Evolutionary conservation across 2,113 vertebrate genomes (phyloP).

Genomic region (Aphelocoma coerulescens): DNA sequence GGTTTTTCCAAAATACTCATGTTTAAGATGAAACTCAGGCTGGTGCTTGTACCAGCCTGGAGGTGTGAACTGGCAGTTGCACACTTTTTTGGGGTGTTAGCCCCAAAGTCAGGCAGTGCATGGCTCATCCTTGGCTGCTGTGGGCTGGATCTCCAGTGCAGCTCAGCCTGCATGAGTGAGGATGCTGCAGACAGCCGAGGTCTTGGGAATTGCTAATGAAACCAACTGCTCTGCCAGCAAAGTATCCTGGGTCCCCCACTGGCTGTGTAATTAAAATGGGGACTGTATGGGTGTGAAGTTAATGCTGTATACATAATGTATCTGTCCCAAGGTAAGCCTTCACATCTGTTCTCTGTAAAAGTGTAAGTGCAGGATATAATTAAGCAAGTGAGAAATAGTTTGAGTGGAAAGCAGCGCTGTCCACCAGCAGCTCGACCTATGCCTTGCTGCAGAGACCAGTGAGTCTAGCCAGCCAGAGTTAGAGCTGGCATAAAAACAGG

Average conservation of each 20-base stretch:
- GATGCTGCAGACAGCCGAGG: not conserved
- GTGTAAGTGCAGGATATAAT: not conserved
- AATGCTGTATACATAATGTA: constrained; percentile 25
- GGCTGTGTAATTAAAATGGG: constrained; percentile 41
- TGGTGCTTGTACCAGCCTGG: not conserved
- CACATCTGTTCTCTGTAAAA: constrained; percentile 28
- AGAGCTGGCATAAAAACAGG: not conserved
- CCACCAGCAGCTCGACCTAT: not conserved
- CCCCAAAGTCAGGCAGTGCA: not conserved
- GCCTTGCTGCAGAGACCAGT: not conserved
- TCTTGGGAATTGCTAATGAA: constrained; percentile 10
- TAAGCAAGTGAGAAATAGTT: not conserved
- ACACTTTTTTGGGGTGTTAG: not conserved
- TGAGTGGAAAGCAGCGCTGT: not conserved
- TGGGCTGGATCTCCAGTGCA: not conserved
- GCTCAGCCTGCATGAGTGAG: not conserved
- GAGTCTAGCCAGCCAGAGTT: not conserved
- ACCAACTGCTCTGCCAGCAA: not conserved
- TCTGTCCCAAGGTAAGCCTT: constrained; percentile 36
- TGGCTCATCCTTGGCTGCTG: not conserved
- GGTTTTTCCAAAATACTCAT: not conserved
- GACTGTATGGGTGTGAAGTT: not conserved
- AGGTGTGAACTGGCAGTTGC: not conserved
- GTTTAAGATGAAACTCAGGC: not conserved
- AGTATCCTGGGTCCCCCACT: not conserved